These are phyloP conservation scores for Teleogryllus oceanicus DNA, from an alignment of 2,888 invertebrate genomes.

Conservation along the genomic window DNA sequence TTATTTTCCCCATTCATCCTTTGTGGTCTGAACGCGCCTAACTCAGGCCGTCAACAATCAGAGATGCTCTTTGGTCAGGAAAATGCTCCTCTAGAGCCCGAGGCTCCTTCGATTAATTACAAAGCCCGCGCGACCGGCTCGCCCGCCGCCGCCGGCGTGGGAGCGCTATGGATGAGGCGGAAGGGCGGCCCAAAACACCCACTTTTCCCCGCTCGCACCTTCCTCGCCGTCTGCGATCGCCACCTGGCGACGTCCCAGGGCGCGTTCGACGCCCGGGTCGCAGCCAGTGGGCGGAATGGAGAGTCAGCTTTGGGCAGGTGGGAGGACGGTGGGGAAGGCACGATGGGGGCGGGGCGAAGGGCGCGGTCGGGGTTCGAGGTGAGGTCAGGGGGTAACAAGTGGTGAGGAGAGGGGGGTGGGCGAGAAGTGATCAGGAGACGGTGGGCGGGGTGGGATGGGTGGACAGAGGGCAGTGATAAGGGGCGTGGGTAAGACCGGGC, in stretches of 20 bases:
- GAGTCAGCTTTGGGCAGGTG: neutral
- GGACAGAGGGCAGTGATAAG: no score
- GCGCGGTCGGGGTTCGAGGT: neutral
- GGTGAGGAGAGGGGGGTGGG: neutral
- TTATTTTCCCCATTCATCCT: conserved; percentile 27
- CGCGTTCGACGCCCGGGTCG: no score
- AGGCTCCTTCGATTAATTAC: conserved; percentile 1
- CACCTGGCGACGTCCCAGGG: neutral
- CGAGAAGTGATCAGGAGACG: neutral
- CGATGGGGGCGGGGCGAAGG: no score
- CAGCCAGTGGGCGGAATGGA: no score
- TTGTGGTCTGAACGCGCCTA: conserved; percentile 20
- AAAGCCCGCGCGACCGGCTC: no score
- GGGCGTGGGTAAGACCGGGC: no score
- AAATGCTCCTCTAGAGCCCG: no score
- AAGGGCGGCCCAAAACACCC: neutral
- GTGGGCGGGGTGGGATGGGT: no score
- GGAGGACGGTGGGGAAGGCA: no score
- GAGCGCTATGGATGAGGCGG: neutral
- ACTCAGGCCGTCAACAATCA: conserved; percentile 23
- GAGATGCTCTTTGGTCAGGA: conserved; percentile 3
- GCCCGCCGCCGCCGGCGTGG: neutral
- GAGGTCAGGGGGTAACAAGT: neutral
- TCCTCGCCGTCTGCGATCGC: no score
- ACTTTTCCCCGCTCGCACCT: conserved; percentile 2